These are phyloP conservation scores for Seira ritae DNA, from an alignment of 2,888 invertebrate genomes.

Conservation along the genomic window DNA sequence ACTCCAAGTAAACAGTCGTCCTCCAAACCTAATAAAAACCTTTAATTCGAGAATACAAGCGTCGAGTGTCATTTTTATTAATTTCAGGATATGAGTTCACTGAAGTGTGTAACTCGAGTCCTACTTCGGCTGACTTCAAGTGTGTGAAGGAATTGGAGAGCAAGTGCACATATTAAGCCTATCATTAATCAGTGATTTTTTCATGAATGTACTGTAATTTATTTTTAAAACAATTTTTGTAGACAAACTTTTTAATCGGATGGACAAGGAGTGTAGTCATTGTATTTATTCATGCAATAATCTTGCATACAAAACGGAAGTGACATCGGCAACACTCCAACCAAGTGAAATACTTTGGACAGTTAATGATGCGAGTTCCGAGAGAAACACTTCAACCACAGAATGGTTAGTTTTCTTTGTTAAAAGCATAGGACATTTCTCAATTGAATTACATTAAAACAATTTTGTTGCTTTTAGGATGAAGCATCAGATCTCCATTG, in stretches of 20 bases:
- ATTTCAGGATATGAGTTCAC: conserved; percentile 27
- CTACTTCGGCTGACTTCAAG: conserved; percentile 78
- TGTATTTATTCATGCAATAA: conserved; percentile 55
- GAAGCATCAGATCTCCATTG: conserved; percentile 47
- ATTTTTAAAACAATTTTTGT: conserved; percentile 6
- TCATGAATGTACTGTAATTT: too few species aligned
- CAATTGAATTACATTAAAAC: too few species aligned
- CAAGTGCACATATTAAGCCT: background rate
- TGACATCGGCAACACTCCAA: conserved; percentile 41
- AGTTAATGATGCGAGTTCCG: background rate
- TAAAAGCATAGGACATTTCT: too few species aligned
- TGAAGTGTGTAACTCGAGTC: conserved; percentile 63
- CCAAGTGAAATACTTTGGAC: conserved; percentile 29
- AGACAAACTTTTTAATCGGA: background rate
- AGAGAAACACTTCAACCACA: too few species aligned
- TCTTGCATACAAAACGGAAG: conserved; percentile 43
- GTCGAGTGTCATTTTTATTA: background rate
- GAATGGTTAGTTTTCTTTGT: too few species aligned
- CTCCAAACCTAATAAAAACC: background rate
- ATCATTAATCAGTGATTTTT: background rate
- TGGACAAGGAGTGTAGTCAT: conserved; percentile 30
- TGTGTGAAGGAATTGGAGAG: conserved; percentile 44
- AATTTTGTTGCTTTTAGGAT: too few species aligned
- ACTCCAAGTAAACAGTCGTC: conserved; percentile 57
- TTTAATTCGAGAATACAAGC: background rate